A percentile compares a stretch with the other conserved stretches of the same genome.
Evolutionary conservation across 2,797 vertebrate species (phyloP).

Genomic region (Argentina silus): DNA sequence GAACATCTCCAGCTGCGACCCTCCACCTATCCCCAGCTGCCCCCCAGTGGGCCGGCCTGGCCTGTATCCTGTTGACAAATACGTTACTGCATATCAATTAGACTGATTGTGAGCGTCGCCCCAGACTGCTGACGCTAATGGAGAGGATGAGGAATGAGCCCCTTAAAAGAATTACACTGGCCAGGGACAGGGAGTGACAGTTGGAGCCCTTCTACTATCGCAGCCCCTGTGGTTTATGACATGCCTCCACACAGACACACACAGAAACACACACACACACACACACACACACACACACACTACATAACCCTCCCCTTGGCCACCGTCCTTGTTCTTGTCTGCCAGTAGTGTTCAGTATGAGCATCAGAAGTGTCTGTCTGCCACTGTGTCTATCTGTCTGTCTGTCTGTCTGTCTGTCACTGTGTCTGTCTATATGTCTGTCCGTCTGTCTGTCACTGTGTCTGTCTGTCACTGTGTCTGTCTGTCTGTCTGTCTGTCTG

Average conservation of each 20-base stretch:
- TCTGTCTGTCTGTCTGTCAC: conserved; percentile 2
- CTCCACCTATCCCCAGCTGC: conserved; percentile 30
- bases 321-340: background rate
- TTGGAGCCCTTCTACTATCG: conserved; percentile 27
- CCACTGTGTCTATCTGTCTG: background rate
- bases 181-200: conserved; percentile 45
- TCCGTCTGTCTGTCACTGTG: conserved; percentile 3
- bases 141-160: conserved; percentile 40
- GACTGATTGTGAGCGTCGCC: conserved; percentile 34
- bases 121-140: conserved; percentile 52
- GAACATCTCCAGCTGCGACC: conserved; percentile 14
- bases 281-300: conserved; percentile 14
- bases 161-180: conserved; percentile 56
- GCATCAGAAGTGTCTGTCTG: background rate
- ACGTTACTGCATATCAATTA: conserved; percentile 51
- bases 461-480: conserved; percentile 9
- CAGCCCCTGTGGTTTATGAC: conserved; percentile 18
- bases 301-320: background rate
- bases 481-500: conserved; percentile 2
- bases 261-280: background rate
- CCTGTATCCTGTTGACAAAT: conserved; percentile 56
- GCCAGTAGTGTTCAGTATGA: background rate
- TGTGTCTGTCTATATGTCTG: background rate
- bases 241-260: conserved; percentile 12
- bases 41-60: conserved; percentile 24